Evolutionary conservation across 1,140 invertebrate genomes (phyloP), one percentile per base, ranked within the genome.

Genomic region (Camponotus pennsylvanicus): DNA sequence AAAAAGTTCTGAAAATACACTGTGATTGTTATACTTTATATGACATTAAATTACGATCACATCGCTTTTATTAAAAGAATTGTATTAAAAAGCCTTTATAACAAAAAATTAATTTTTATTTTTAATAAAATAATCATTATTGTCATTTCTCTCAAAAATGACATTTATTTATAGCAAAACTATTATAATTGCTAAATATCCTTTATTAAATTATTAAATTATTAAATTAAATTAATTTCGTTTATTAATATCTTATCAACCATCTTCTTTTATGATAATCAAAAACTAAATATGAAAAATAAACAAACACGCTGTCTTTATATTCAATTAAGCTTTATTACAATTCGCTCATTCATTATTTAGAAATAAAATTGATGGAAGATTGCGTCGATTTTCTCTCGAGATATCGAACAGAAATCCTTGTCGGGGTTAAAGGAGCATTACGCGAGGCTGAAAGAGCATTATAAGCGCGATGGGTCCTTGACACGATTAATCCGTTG

Each of bases 401-500:
- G 5, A 61, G 55, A 55, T 27, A 52, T 18, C 52, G 73, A 83
- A 79, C 67, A 78, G 82, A 63, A 89, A 86, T 42, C 40, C 77
- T 64, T 66, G 45, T 27, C 82, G 52, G 88, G 86, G 86, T 88
- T 89, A 85, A 88, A 88, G 86, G 40, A 86, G 83, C 83, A 89
- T 91, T 75, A 63, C 45, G 42, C 59, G 85, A 66, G 45, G 18
- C 27, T 40, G 63, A 86, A 85, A 86, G 80, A 83, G 66, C 40
- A 15, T 69, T 70, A 69, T 80, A 9, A 66, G 73, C 64, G 73
- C 71, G 34, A 69, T 80, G 52, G 49, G 88, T 90, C 89, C 89
- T 90, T 90, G 89, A 90, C 89, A 90, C 85, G 86, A 90, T 90
- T 90, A 90, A 90, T 87, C 89, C 49, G 76, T 90, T 90, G 89